Base-by-base conservation (phyloP, 2,888 invertebrate genomes). In the Acholoe squamosa region DNA sequence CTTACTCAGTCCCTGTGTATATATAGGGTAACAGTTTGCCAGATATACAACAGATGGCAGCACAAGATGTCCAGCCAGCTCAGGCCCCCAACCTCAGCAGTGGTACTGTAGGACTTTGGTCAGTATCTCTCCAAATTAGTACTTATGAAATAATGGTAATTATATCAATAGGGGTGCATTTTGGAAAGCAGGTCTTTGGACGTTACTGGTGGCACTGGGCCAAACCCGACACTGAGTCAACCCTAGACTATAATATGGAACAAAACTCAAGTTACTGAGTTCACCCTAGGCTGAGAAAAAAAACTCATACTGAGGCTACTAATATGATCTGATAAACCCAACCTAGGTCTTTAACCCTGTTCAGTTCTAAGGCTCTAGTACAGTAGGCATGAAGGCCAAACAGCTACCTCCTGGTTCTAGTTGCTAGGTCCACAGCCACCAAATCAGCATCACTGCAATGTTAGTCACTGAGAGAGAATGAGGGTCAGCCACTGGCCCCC, bases 31-130 rank as follows among this genome's bases (percentile, higher is more conserved):
- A 61, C 22, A n/a, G 61, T 61, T 61, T 61, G 61, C 19, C n/a
- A 61, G 61, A 61, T 61, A 61, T 61, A 61, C 61, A 61, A 61
- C 61, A 61, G 61, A 61, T 61, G 61, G 61, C 61, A 61, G 61
- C 61, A 61, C 61, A 61, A n/a, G n/a, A 43, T 43, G 61, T 14
- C n/a, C 61, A 61, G 43, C n/a, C 61, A 61, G 61, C 61, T 14
- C 61, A 61, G n/a, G 61, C 61, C 61, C 61, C 61, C n/a, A 19
- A 61, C 61, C 61, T 43, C 43, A 43, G 43, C 43, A 43, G 43
- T 61, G 61, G 22, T 61, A n/a, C 22, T 61, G 61, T 61, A 19
- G n/a, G 22, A n/a, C 1, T 3, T 61, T 14, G 61, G 61, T 61
- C 43, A 43, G n/a, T 61, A 14, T 61, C 61, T 61, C 61, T 61